phyloP scores from a whole-genome alignment of 2,797 vertebrate genomes.

The Ctenochaetus hawaiiensis region DNA sequence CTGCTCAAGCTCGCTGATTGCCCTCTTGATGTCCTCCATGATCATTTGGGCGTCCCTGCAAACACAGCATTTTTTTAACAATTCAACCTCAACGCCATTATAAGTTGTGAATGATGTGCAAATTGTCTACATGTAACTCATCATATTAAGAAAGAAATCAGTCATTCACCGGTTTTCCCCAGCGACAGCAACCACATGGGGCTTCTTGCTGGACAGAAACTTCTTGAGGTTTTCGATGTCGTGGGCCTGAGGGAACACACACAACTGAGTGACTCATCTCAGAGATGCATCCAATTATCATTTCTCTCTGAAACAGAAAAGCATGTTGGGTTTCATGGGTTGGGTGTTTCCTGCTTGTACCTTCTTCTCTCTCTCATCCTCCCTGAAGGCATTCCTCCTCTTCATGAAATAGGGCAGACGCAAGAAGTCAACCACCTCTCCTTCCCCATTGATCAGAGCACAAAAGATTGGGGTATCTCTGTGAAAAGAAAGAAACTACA shows the following conservation, averaged over 20 bases:
- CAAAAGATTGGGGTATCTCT: slow-evolving; percentile 99
- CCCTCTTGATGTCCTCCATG: slow-evolving; percentile 97
- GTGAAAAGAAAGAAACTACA: slow-evolving; percentile 25
- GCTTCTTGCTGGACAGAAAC: slow-evolving; percentile 96
- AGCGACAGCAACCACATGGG: slow-evolving; percentile 96
- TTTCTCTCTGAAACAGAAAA: neutral
- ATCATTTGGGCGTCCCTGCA: slow-evolving; percentile 97
- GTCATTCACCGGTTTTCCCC: slow-evolving; percentile 93
- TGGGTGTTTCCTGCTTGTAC: slow-evolving; percentile 71
- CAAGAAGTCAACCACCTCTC: slow-evolving; percentile 97
- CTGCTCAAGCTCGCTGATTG: slow-evolving; percentile 95
- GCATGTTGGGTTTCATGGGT: no score
- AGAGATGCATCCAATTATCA: neutral
- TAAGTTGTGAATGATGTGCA: neutral
- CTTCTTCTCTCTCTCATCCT: slow-evolving; percentile 98
- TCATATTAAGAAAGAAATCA: neutral
- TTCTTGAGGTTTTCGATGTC: slow-evolving; percentile 97
- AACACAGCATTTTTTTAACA: slow-evolving; percentile 6
- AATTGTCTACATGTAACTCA: neutral
- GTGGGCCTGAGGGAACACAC: slow-evolving; percentile 73
- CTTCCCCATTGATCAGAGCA: slow-evolving; percentile 96
- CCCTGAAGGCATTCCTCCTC: slow-evolving; percentile 95
- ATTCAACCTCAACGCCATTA: neutral
- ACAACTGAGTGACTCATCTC: slow-evolving; percentile 5
- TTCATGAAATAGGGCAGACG: slow-evolving; percentile 97